Conservation (phyloP, 2,113 vertebrate genomes). For the Tapirus terrestris region DNA sequence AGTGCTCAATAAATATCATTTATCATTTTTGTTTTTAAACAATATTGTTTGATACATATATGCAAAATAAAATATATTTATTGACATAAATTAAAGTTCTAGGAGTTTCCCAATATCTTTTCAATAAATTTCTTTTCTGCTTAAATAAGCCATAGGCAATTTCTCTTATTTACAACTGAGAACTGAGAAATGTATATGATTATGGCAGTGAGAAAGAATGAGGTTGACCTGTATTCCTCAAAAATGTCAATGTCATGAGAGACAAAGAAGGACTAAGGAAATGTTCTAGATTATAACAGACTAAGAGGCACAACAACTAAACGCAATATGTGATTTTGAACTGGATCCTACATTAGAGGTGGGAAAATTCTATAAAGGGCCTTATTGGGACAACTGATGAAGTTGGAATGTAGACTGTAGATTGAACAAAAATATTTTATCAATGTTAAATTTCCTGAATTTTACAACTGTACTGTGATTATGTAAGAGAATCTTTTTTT, state of each 20-base stretch:
- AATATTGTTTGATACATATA: background rate
- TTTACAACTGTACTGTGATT: background rate
- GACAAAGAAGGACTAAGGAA: background rate
- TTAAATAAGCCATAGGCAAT: slow-evolving; percentile 23
- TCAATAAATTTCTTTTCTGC: background rate
- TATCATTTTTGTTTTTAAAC: background rate
- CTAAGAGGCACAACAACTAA: slow-evolving; percentile 17
- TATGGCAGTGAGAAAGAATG: background rate
- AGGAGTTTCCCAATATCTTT: background rate
- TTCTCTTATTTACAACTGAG: background rate
- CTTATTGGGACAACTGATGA: background rate
- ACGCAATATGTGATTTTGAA: background rate
- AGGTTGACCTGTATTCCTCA: background rate
- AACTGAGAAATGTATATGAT: background rate
- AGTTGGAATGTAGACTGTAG: background rate
- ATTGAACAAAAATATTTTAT: slow-evolving; percentile 21
- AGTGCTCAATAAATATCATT: background rate
- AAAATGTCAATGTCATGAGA: slow-evolving; percentile 5
- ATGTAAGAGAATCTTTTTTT: background rate
- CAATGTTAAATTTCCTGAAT: slow-evolving; percentile 24
- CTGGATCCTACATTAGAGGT: background rate
- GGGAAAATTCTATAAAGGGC: background rate
- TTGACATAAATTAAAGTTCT: background rate
- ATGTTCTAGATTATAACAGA: background rate
- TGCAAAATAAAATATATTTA: slow-evolving; percentile 3